Conservation (phyloP, 1,140 invertebrate species). For the Calosoma granatense region DNA sequence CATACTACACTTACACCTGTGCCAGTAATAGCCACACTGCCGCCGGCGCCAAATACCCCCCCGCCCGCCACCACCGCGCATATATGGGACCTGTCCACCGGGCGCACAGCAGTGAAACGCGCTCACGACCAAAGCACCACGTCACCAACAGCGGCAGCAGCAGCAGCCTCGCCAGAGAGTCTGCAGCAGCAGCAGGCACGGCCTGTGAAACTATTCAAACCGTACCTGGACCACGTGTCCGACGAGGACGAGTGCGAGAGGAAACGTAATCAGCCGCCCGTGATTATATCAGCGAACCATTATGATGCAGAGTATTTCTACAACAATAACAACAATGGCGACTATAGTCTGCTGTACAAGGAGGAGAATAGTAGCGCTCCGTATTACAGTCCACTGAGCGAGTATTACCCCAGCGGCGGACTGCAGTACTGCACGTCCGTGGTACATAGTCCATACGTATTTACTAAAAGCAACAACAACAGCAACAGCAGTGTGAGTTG, state of each 20-base stretch:
- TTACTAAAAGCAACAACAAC: background rate
- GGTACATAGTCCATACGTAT: background rate
- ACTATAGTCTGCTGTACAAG: background rate
- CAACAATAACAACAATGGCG: conserved; percentile 25
- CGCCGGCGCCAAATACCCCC: conserved; percentile 23
- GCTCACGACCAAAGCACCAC: conserved; percentile 22
- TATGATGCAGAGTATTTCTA: conserved; percentile 20
- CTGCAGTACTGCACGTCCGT: background rate
- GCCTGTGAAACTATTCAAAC: conserved; percentile 56
- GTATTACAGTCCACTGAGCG: background rate
- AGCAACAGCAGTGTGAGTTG: background rate
- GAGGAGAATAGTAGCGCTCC: background rate
- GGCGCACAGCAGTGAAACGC: conserved; percentile 24
- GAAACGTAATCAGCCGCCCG: background rate
- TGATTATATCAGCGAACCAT: conserved; percentile 15
- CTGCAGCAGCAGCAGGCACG: conserved; percentile 21
- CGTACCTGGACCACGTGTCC: conserved; percentile 49
- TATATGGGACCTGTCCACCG: conserved; percentile 43
- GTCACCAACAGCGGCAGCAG: conserved; percentile 16
- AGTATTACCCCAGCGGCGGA: background rate
- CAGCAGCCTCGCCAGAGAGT: conserved; percentile 18
- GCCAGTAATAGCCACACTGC: conserved; percentile 28
- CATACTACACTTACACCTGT: no score
- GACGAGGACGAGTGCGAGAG: conserved; percentile 28
- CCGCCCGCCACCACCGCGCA: conserved; percentile 20